Evolutionary conservation across 2,797 vertebrate genomes (phyloP), one percentile per base, ranked within the genome.

Genomic region (Halcyon leucocephala): DNA sequence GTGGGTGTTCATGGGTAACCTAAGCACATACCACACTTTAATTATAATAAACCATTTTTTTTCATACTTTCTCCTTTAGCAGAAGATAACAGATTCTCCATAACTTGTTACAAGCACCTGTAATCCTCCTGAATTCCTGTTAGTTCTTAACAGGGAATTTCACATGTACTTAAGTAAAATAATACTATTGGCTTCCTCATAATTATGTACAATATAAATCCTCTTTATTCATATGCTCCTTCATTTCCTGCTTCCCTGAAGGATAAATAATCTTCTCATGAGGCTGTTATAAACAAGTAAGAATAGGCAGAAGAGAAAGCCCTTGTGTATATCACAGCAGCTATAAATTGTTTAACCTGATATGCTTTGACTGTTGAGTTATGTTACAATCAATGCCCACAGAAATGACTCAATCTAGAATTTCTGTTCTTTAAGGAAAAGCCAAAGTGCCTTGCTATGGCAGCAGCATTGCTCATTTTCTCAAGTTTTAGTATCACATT

Each of bases 161-260:
- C 28, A 78, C n/a, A 31, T 42, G 29, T 61, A 9, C 44, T 62
- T 25, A 41, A 79, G 49, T 58, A 13, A 81, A 46, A 65, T 6
- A 14, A 24, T 65, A 19, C 49, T 31, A 2, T 26, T 67, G 22
- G 8, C 17, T 80, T 89, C 33, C 25, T 88, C 10, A 3, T 71
- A 58, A 31, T 26, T 65, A 31, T 65, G 5, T 73, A 31, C 37
- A 70, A 5, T 55, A 16, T 60, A 44, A 39, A 80, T 92, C 8
- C 13, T 62, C 33, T 85, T 29, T 89, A 6, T 62, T 92, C 51
- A 70, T 8, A 3, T 51, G 35, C 17, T 64, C 12, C 74, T 92
- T 92, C 18, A n/a, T 82, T 93, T 96, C 82, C 85, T 90, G n/a
- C 48, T 95, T 88, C 52, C 33, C 14, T 65, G 49, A 46, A 90